Conservation (phyloP, 2,113 vertebrate species). For the Albula glossodonta region DNA sequence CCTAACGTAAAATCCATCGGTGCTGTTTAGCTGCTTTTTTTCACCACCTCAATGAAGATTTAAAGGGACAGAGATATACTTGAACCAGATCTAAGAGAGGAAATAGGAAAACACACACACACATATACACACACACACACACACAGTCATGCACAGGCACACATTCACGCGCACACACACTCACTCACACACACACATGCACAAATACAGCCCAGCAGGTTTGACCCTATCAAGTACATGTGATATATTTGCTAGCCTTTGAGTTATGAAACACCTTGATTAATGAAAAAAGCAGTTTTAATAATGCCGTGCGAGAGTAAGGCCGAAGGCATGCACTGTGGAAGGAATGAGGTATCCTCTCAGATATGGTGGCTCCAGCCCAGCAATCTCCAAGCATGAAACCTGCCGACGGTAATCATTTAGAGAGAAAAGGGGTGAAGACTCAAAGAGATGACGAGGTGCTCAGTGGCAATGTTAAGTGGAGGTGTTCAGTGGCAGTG, state of each 20-base stretch:
- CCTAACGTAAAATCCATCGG: constrained; percentile 57
- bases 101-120: neutral
- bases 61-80: constrained; percentile 39
- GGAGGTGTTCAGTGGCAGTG: too few species aligned
- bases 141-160: neutral
- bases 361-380: too few species aligned
- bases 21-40: constrained; percentile 39
- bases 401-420: too few species aligned
- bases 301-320: neutral
- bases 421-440: too few species aligned
- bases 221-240: neutral
- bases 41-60: constrained; percentile 45
- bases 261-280: neutral
- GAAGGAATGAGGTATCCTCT: neutral
- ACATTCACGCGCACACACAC: too few species aligned
- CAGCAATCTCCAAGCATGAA: too few species aligned
- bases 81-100: constrained; percentile 42
- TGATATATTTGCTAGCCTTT: neutral
- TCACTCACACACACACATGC: too few species aligned
- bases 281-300: neutral
- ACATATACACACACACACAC: neutral
- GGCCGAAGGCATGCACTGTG: neutral
- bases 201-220: neutral
- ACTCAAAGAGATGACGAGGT: too few species aligned
- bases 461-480: too few species aligned